Percentiles rank a stretch among this genome's conserved stretches.
Conservation (phyloP, 35 echinoderm and acorn worm genomes). For the Heliocidaris erythrogramma region DNA sequence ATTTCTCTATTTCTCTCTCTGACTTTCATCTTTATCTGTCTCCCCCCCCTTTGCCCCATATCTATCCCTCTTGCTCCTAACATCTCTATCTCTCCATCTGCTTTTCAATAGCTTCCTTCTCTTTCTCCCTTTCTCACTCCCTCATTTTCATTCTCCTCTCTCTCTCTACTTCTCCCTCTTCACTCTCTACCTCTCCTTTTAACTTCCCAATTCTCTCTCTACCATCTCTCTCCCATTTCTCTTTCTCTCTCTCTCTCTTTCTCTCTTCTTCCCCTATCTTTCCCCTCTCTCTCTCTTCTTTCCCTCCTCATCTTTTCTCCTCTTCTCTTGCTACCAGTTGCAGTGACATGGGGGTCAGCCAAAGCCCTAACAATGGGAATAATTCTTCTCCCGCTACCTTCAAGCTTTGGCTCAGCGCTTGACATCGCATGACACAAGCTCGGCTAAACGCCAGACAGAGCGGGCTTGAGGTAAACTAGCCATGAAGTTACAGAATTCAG, state of each 20-base stretch:
- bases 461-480: slow-evolving; percentile 22
- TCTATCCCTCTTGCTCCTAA: background rate
- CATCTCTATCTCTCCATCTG: background rate
- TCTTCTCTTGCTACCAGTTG: background rate
- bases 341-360: slow-evolving; percentile 2
- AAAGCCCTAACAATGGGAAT: slow-evolving; percentile 30
- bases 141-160: too few species aligned
- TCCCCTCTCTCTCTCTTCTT: background rate
- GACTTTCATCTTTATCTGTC: background rate
- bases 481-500: slow-evolving; percentile 19
- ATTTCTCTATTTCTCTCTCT: background rate
- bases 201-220: too few species aligned
- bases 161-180: too few species aligned
- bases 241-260: background rate
- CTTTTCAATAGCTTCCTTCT: too few species aligned
- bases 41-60: background rate
- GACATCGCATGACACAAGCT: slow-evolving; percentile 9
- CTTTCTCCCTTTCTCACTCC: too few species aligned
- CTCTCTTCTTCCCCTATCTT: too few species aligned
- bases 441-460: background rate
- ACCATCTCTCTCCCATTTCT: too few species aligned
- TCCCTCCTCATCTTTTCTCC: too few species aligned
- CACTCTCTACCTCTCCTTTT: too few species aligned
- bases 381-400: background rate
- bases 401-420: background rate